Evolutionary conservation across 2,113 vertebrate species (phyloP).

Genomic region (Bungarus multicinctus): DNA sequence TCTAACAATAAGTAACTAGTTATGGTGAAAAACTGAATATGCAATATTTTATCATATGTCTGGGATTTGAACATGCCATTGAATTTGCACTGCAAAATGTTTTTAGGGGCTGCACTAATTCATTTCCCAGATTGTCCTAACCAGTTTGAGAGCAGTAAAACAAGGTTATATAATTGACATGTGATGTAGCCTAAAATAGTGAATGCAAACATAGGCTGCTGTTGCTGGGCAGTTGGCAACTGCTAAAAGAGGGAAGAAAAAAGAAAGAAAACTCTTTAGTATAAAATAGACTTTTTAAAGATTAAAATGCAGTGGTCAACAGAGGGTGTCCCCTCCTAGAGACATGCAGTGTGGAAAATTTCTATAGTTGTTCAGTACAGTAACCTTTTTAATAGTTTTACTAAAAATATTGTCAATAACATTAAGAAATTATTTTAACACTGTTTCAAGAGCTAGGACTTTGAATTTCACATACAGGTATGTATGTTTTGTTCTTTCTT

Average conservation of each 20-base stretch:
- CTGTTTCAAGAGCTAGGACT: neutral
- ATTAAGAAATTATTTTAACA: neutral
- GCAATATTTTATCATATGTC: conserved; percentile 2
- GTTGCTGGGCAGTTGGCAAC: conserved; percentile 78
- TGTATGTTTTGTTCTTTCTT: conserved; percentile 14
- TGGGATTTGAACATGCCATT: neutral
- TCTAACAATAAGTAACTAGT: conserved; percentile 72
- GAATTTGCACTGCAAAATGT: conserved; percentile 49
- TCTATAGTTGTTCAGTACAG: neutral
- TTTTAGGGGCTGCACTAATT: conserved; percentile 66
- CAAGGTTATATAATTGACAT: conserved; percentile 82
- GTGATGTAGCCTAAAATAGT: conserved; percentile 81
- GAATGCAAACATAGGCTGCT: conserved; percentile 78
- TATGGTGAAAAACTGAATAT: conserved; percentile 29
- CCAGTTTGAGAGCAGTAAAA: conserved; percentile 81
- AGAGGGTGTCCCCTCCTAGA: neutral
- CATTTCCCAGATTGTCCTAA: conserved; percentile 78
- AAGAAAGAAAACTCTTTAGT: conserved; percentile 33
- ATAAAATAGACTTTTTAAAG: conserved; percentile 63
- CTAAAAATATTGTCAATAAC: neutral
- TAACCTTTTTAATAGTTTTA: neutral
- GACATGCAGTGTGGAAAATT: neutral
- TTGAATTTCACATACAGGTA: neutral
- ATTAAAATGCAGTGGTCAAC: conserved; percentile 43
- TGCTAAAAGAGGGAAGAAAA: conserved; percentile 50